Percentiles rank a stretch among this genome's conserved stretches.
phyloP scores from a whole-genome alignment of 2,797 vertebrate genomes.

The Melanotaenia nigrans region DNA sequence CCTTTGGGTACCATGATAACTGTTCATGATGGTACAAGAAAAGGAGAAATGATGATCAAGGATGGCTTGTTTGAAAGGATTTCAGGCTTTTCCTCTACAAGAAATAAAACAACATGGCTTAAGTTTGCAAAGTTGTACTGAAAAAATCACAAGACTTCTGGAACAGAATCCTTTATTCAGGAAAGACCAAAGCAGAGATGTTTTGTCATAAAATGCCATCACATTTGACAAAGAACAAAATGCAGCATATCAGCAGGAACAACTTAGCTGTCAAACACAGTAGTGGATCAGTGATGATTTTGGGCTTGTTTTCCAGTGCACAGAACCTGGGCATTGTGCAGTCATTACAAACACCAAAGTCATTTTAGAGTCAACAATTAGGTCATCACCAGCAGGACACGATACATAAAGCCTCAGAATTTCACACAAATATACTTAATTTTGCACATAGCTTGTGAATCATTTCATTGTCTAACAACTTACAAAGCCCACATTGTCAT shows the following conservation, averaged over 20 bases:
- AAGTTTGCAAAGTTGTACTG: neutral
- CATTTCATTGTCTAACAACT: neutral
- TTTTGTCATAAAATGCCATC: neutral
- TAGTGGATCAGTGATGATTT: neutral
- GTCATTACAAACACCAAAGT: no score
- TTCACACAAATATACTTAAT: neutral
- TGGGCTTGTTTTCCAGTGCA: neutral
- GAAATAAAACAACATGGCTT: neutral
- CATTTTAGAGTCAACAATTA: neutral
- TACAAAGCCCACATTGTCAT: slow-evolving; percentile 4
- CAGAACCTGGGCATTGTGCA: neutral
- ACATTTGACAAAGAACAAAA: neutral
- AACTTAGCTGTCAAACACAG: neutral
- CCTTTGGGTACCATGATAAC: neutral
- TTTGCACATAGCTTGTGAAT: neutral
- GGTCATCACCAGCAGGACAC: neutral
- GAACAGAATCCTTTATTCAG: neutral
- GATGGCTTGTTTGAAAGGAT: neutral
- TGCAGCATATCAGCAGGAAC: neutral
- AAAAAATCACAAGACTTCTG: neutral
- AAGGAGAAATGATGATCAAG: neutral
- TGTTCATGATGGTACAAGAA: neutral
- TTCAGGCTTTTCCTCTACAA: neutral
- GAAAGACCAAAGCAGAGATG: neutral
- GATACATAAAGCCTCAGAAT: neutral